Conservation (phyloP, 2,888 invertebrate species). For the Pterostichus madidus region DNA sequence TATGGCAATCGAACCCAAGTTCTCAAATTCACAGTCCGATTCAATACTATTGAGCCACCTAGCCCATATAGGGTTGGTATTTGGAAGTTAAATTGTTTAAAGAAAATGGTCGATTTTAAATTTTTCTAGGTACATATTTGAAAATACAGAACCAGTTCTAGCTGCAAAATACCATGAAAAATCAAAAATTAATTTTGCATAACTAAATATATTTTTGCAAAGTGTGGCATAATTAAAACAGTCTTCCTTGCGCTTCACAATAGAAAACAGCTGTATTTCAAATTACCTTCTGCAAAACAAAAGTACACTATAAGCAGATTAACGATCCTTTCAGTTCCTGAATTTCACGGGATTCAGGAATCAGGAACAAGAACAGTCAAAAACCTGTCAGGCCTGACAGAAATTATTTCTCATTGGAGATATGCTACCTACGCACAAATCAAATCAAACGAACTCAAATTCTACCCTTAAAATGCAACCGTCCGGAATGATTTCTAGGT, state of each 20-base stretch:
- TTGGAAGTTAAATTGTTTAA: too few species aligned
- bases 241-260: background rate
- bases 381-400: constrained; percentile 9
- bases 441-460: constrained; percentile 15
- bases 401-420: constrained; percentile 28
- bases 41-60: too few species aligned
- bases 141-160: too few species aligned
- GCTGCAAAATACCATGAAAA: too few species aligned
- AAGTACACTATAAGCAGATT: constrained; percentile 46
- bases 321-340: constrained; percentile 29
- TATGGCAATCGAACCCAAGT: too few species aligned
- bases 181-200: too few species aligned
- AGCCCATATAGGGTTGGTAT: too few species aligned
- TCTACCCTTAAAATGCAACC: constrained; percentile 14
- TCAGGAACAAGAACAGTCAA: constrained; percentile 19
- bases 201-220: too few species aligned
- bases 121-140: too few species aligned
- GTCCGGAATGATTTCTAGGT: background rate
- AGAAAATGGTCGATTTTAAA: too few species aligned
- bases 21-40: too few species aligned
- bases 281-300: constrained; percentile 13
- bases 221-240: background rate
- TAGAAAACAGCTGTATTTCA: constrained; percentile 23
- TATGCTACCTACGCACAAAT: constrained; percentile 31
- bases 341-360: constrained; percentile 9